These are phyloP conservation scores for Lepilemur ruficaudatus DNA, from an alignment of 2,797 vertebrate species.

Conservation along the genomic window DNA sequence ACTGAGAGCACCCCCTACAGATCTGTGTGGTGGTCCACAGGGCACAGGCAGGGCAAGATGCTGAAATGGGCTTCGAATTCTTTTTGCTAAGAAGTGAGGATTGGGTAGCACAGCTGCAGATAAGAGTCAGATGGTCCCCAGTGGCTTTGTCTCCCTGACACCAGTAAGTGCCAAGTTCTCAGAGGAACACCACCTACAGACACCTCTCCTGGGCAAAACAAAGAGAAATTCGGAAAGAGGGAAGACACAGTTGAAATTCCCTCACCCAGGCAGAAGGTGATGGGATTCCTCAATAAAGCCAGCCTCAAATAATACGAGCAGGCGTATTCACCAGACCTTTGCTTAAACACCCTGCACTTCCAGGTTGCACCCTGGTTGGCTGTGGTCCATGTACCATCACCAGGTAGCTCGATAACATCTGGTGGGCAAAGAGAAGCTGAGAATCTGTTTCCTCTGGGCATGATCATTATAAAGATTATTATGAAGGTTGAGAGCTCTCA, in stretches of 20 bases:
- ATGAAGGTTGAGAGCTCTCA: background rate
- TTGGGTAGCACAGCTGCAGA: accelerated
- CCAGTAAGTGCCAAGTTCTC: background rate
- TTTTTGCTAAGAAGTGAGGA: background rate
- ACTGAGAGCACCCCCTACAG: background rate
- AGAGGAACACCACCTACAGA: background rate
- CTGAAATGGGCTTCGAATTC: background rate
- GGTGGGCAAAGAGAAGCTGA: background rate
- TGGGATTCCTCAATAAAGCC: background rate
- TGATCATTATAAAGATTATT: background rate
- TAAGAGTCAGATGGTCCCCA: background rate
- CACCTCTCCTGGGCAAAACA: background rate
- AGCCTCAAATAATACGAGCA: background rate
- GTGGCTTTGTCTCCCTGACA: background rate
- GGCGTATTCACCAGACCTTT: background rate
- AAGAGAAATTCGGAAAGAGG: background rate
- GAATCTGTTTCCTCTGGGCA: background rate
- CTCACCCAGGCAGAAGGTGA: background rate
- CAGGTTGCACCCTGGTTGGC: no score
- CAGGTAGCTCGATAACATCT: accelerated
- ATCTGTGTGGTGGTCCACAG: background rate
- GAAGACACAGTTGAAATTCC: background rate
- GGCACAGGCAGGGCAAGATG: accelerated
- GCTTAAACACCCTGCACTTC: background rate
- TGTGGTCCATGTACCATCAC: background rate